Evolutionary conservation across 2,113 vertebrate species (phyloP).

Genomic region (Okapia johnstoni): DNA sequence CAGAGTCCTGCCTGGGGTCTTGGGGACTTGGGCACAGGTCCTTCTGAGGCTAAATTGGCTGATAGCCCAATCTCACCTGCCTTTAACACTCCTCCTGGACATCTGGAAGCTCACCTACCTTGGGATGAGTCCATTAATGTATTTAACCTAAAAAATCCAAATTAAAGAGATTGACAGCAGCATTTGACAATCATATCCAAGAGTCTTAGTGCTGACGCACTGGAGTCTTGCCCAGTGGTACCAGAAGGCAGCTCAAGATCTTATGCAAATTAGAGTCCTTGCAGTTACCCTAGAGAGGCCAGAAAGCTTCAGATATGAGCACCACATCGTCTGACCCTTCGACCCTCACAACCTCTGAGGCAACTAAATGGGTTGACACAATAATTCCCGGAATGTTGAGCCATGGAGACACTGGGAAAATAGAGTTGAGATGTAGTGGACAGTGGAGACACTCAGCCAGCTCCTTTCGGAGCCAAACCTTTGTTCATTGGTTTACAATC

Average conservation of each 20-base stretch:
- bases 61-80: neutral
- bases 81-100: neutral
- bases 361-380: neutral
- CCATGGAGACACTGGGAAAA: neutral
- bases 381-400: neutral
- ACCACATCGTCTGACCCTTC: neutral
- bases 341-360: neutral
- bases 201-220: neutral
- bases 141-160: neutral
- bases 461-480: neutral
- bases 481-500: neutral
- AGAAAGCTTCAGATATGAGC: neutral
- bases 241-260: neutral
- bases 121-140: neutral
- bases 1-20: neutral
- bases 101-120: neutral
- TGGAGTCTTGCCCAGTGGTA: neutral
- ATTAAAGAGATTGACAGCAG: neutral
- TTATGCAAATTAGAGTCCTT: neutral
- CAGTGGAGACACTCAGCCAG: neutral
- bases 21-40: neutral
- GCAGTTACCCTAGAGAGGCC: neutral
- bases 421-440: neutral
- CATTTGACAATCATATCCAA: neutral
- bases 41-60: neutral